Evolutionary conservation across 1,140 invertebrate genomes (phyloP).

Genomic region (Pentalonia nigronervosa): DNA sequence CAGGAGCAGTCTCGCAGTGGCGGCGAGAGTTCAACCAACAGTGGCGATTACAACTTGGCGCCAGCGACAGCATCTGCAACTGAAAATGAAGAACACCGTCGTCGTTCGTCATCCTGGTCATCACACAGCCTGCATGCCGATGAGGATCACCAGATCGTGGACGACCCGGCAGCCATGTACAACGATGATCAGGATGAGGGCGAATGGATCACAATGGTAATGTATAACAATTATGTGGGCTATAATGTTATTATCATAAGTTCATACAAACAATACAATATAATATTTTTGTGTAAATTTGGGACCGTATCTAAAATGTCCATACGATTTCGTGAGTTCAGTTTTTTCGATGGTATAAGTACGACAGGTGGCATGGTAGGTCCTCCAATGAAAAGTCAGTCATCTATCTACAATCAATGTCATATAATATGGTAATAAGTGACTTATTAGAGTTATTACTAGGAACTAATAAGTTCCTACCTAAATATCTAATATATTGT

Average conservation of each 20-base stretch:
- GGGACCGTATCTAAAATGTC: background rate
- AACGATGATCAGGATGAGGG: slow-evolving; percentile 4
- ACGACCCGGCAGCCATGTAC: background rate
- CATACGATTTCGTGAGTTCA: background rate
- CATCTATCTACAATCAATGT: background rate
- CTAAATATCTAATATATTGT: background rate
- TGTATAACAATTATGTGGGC: background rate
- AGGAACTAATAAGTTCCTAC: too few relatives aligned
- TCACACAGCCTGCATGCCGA: background rate
- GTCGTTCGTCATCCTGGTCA: background rate
- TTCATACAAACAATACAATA: too few relatives aligned
- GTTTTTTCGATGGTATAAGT: background rate
- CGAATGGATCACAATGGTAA: slow-evolving; percentile 48
- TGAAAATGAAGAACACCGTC: background rate
- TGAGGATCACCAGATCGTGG: background rate
- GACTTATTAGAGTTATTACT: too few relatives aligned
- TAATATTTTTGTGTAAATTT: background rate
- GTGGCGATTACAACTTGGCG: background rate
- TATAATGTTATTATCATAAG: background rate
- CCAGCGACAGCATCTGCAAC: background rate
- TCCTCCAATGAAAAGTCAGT: background rate
- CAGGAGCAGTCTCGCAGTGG: background rate
- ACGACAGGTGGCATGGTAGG: background rate
- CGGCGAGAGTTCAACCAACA: background rate
- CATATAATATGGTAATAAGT: background rate